phyloP scores from a whole-genome alignment of 2,888 invertebrate species.

The Torymus aiolomorphi region DNA sequence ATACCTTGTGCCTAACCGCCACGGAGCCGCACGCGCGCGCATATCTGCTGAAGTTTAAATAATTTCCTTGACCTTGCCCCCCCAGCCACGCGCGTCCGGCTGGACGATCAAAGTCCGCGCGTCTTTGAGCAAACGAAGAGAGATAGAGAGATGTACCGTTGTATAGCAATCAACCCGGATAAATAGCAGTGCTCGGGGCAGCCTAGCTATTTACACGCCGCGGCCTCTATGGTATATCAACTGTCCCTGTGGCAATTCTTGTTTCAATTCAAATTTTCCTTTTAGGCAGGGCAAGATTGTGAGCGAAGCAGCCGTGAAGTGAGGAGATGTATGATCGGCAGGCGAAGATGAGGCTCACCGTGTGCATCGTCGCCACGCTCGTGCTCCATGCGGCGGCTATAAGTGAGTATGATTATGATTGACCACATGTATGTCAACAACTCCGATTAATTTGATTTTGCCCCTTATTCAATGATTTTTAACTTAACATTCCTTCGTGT shows the following conservation, averaged over 20 bases:
- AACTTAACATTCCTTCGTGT: background rate
- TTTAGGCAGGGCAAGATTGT: slow-evolving; percentile 59
- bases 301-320: slow-evolving; percentile 1
- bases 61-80: slow-evolving; percentile 53
- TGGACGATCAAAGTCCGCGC: slow-evolving; percentile 24
- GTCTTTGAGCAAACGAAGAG: slow-evolving; percentile 5
- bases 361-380: slow-evolving; percentile 65
- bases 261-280: slow-evolving; percentile 51
- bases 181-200: slow-evolving; percentile 27
- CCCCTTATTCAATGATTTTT: slow-evolving; percentile 31
- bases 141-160: slow-evolving; percentile 19
- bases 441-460: slow-evolving; percentile 41
- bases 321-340: slow-evolving; percentile 34
- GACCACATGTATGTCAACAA: slow-evolving; percentile 36
- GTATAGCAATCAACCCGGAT: slow-evolving; percentile 32
- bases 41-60: slow-evolving; percentile 36
- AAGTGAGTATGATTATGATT: slow-evolving; percentile 66
- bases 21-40: no score
- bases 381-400: slow-evolving; percentile 67
- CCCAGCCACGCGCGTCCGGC: background rate
- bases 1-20: slow-evolving; percentile 3
- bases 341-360: slow-evolving; percentile 66
- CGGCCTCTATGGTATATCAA: slow-evolving; percentile 8
- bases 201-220: no score
- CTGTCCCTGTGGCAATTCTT: slow-evolving; percentile 51